These are phyloP conservation scores for Acrossocheilus wenchowensis DNA, from an alignment of 2,797 vertebrate genomes.

Conservation along the genomic window DNA sequence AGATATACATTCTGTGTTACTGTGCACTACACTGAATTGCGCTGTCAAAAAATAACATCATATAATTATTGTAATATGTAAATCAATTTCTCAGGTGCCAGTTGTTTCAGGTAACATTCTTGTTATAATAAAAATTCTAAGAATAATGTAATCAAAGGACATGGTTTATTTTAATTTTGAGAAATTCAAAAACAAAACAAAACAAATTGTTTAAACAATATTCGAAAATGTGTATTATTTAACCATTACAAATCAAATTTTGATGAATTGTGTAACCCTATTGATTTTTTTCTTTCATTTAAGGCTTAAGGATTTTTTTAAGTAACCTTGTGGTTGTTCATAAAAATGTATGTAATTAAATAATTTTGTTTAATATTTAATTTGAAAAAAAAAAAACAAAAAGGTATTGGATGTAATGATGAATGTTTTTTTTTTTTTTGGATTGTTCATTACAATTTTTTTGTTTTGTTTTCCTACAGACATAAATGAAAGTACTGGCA, in stretches of 20 bases:
- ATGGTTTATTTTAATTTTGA: neutral
- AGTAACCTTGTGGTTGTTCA: neutral
- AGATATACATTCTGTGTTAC: neutral
- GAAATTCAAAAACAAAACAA: neutral
- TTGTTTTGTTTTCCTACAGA: slow-evolving; percentile 70
- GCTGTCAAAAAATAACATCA: neutral
- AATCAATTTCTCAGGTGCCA: neutral
- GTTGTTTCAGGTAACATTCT: neutral
- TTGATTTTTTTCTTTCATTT: neutral
- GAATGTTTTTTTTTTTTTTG: neutral
- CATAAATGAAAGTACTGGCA: slow-evolving; percentile 81
- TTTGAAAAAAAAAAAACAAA: neutral
- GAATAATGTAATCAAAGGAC: neutral
- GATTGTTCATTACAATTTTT: slow-evolving; percentile 16
- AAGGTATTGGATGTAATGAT: neutral
- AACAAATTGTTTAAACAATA: neutral
- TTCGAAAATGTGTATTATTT: neutral
- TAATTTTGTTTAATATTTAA: neutral
- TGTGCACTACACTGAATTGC: neutral
- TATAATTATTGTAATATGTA: neutral
- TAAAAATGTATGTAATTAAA: neutral
- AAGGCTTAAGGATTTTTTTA: neutral
- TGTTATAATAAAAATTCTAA: neutral
- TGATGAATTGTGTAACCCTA: neutral
- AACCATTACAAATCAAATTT: neutral